phyloP scores from a whole-genome alignment of 2,113 vertebrate species.

The Ictalurus punctatus region DNA sequence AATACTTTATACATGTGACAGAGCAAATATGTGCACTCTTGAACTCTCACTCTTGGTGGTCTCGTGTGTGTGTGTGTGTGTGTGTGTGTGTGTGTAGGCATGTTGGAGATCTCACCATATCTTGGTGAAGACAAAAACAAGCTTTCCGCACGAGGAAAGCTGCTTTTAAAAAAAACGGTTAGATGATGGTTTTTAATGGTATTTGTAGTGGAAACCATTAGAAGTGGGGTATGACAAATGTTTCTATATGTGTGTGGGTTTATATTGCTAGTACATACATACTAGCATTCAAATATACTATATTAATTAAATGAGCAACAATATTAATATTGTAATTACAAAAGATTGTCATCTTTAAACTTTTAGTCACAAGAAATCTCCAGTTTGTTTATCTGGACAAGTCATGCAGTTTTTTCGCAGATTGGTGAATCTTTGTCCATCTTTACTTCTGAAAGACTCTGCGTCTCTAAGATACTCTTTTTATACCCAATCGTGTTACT shows the following conservation, averaged over 20 bases:
- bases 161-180: too few species aligned
- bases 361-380: background rate
- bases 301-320: background rate
- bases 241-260: background rate
- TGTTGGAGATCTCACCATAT: background rate
- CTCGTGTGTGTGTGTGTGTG: conserved; percentile 7
- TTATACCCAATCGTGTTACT: too few species aligned
- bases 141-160: background rate
- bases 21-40: background rate
- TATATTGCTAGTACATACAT: background rate
- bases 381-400: background rate
- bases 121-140: background rate
- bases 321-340: background rate
- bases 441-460: too few species aligned
- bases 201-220: too few species aligned
- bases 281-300: background rate
- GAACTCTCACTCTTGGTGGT: background rate
- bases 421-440: too few species aligned
- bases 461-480: too few species aligned
- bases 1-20: background rate
- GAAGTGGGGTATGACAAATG: background rate
- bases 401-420: background rate
- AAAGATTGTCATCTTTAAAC: background rate
- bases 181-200: too few species aligned
- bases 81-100: background rate